Percentiles rank a stretch among this genome's conserved stretches.
Evolutionary conservation across 2,113 vertebrate genomes (phyloP).

Genomic region (Xiphophorus hellerii): DNA sequence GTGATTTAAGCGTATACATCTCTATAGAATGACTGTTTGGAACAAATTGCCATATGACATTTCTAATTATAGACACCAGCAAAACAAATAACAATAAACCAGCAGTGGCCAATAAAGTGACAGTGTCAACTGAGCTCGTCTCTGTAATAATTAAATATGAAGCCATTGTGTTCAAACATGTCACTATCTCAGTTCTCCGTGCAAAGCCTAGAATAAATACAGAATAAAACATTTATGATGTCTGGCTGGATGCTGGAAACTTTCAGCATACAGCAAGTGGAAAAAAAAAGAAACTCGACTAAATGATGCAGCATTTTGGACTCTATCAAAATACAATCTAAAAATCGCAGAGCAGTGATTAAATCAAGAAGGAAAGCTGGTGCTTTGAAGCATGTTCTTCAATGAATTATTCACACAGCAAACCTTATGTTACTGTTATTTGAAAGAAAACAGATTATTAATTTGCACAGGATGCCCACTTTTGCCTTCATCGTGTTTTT

Average conservation of each 20-base stretch:
- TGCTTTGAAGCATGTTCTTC: constrained; percentile 24
- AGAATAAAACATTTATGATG: constrained; percentile 69
- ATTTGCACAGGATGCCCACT: constrained; percentile 10
- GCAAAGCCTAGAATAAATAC: constrained; percentile 56
- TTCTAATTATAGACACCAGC: constrained; percentile 10
- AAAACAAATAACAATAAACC: constrained; percentile 31
- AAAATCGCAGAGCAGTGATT: constrained; percentile 25
- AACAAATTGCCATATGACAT: neutral
- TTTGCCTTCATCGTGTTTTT: constrained; percentile 21
- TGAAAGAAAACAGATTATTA: constrained; percentile 15
- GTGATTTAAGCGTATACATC: neutral
- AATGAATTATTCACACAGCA: constrained; percentile 35
- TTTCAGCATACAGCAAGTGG: constrained; percentile 5
- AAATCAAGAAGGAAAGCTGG: constrained; percentile 25
- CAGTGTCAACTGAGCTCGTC: constrained; percentile 30
- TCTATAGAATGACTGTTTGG: no score
- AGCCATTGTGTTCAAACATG: constrained; percentile 12
- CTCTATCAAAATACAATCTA: constrained; percentile 8
- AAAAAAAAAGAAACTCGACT: constrained; percentile 7
- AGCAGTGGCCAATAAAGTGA: constrained; percentile 32
- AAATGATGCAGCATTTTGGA: constrained; percentile 43
- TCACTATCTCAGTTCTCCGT: constrained; percentile 15
- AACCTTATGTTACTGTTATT: constrained; percentile 6
- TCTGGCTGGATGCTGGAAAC: constrained; percentile 41
- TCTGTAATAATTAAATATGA: constrained; percentile 14